Base-by-base conservation (phyloP, 1,140 invertebrate species). In the Eumaeus atala region DNA sequence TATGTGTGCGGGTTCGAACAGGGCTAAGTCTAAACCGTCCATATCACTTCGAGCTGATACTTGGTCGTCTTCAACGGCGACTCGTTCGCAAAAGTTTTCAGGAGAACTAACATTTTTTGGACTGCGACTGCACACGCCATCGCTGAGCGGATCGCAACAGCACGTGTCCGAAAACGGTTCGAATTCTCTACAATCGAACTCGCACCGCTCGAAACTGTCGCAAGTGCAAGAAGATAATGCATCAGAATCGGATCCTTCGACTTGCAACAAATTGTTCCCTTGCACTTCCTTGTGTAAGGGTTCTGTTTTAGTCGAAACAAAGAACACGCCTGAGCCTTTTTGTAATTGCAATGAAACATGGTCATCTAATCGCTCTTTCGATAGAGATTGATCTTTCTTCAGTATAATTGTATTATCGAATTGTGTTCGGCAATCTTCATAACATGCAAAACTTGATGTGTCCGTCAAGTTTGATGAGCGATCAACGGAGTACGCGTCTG, bases 11-110 rank as follows among this genome's bases (percentile, higher is more conserved):
- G 91, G 92, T 72, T 92, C 92, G 79, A 92, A 92, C 44, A 92
- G 81, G 28, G 91, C 87, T 63, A 92, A 85, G 82, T 92, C 91
- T 67, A 92, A 84, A 62, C 91, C 91, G 59, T 91, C 91, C 90
- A 92, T 91, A 78, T 92, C 91, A 80, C 91, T 91, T 59, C 84
- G 78, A n/a, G 74, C 69, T 7, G 87, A 88, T n/a, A 84, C 77
- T 33, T 83, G 82, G 56, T 87, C 86, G 54, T 78, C 76, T 36
- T 86, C 81, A 16, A 72, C 72, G 9, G 28, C 17, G 14, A 71
- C 69, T 53, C 81, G 70, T 50, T 80, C 78, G 62, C 76, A 80
- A 60, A 88, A 83, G 48, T 84, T 70, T 61, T 87, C 86, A 17
- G 84, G 79, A 48, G 85, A 88, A 54, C 87, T 84, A 10, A 88